Conservation (phyloP, 2,888 invertebrate species). For the Orgyia antiqua region DNA sequence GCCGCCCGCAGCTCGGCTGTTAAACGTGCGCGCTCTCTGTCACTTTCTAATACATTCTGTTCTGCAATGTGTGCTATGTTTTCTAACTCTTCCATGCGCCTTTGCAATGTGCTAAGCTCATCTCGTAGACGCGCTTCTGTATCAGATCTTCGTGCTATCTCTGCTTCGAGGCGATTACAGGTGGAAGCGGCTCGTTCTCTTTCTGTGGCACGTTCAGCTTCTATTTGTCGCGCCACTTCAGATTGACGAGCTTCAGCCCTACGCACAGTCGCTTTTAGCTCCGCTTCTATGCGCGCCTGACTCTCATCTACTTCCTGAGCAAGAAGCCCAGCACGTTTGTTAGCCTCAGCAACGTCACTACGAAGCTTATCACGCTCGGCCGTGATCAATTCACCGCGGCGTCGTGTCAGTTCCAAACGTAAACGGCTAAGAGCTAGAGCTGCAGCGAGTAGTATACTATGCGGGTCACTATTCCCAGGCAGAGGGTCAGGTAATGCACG, state of each 20-base stretch:
- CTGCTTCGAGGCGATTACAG: constrained; percentile 80
- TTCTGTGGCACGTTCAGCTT: constrained; percentile 83
- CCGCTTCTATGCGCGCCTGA: constrained; percentile 88
- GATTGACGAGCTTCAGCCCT: constrained; percentile 86
- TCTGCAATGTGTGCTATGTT: constrained; percentile 62
- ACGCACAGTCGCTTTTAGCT: constrained; percentile 83
- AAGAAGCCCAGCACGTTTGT: constrained; percentile 86
- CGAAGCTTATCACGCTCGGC: constrained; percentile 91
- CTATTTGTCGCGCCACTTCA: constrained; percentile 84
- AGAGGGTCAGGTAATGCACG: constrained; percentile 31
- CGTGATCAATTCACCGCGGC: constrained; percentile 81
- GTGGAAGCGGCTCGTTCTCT: constrained; percentile 83
- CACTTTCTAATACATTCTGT: constrained; percentile 80
- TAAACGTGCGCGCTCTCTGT: constrained; percentile 62
- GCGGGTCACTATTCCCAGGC: constrained; percentile 39
- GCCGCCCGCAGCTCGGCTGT: constrained; percentile 39
- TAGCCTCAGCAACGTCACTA: constrained; percentile 88
- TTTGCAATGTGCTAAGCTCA: constrained; percentile 78
- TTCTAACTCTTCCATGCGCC: constrained; percentile 78
- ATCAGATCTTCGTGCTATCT: constrained; percentile 80
- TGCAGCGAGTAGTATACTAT: constrained; percentile 74
- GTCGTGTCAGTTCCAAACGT: constrained; percentile 84
- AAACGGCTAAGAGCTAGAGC: constrained; percentile 82
- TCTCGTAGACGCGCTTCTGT: constrained; percentile 82
- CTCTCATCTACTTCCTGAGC: constrained; percentile 96